A percentile compares a stretch with the other conserved stretches of the same genome.
Evolutionary conservation across 2,113 vertebrate species (phyloP).

Genomic region (Anguilla rostrata): DNA sequence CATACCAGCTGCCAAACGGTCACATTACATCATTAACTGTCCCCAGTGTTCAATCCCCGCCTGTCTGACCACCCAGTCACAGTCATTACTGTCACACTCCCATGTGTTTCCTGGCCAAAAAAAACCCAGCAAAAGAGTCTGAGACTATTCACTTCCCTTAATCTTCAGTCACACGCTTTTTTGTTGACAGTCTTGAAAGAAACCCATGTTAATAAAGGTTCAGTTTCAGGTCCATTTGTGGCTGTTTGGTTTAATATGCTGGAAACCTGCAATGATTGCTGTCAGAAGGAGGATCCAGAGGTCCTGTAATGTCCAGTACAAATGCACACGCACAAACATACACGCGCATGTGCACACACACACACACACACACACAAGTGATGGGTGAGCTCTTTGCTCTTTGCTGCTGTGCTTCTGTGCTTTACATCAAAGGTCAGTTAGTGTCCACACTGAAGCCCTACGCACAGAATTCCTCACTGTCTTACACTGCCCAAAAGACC

Average conservation of each 20-base stretch:
- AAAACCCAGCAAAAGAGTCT: neutral
- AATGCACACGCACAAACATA: neutral
- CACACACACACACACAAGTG: neutral
- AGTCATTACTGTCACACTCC: neutral
- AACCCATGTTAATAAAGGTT: no score
- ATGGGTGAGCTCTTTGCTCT: neutral
- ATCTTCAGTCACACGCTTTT: neutral
- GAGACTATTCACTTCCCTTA: neutral
- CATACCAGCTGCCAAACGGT: neutral
- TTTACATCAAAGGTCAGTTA: neutral
- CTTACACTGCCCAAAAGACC: no score
- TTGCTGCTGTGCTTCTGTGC: neutral
- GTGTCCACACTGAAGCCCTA: neutral
- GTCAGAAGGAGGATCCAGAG: no score
- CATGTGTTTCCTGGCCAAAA: neutral
- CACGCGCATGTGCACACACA: neutral
- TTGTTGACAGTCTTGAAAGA: no score
- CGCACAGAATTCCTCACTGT: neutral
- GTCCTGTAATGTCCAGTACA: neutral
- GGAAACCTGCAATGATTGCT: no score
- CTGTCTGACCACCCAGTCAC: neutral
- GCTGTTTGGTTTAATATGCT: no score
- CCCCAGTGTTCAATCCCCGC: neutral
- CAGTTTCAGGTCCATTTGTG: no score
- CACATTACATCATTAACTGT: neutral